phyloP scores from a whole-genome alignment of 2,797 vertebrate genomes.

The Pseudotriccus pelzelni region DNA sequence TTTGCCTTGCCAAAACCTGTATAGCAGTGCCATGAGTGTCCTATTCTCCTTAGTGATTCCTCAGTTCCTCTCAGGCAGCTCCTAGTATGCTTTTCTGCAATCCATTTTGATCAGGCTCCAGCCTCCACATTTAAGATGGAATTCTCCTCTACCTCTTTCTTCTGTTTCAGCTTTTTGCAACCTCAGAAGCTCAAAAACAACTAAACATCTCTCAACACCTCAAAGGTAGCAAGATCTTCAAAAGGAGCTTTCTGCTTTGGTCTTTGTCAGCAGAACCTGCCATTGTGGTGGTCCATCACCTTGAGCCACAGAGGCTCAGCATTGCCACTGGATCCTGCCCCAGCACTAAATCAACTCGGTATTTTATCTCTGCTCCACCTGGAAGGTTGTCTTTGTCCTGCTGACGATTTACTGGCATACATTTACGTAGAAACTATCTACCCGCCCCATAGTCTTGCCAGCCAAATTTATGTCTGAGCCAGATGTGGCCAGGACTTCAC shows the following conservation, averaged over 20 bases:
- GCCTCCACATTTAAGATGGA: neutral
- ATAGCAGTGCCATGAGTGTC: neutral
- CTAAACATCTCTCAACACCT: neutral
- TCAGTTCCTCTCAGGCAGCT: neutral
- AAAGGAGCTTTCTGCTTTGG: neutral
- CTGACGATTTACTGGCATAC: neutral
- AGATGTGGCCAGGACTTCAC: neutral
- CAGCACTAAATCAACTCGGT: neutral
- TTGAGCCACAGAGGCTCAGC: neutral
- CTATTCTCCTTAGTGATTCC: neutral
- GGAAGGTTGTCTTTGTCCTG: neutral
- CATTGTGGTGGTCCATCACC: neutral
- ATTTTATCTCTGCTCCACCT: neutral
- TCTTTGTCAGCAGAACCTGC: neutral
- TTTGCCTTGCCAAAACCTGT: neutral
- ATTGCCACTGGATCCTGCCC: neutral
- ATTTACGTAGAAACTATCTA: neutral
- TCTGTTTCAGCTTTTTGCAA: neutral
- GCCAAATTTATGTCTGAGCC: neutral
- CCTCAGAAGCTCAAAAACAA: neutral
- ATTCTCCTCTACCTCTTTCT: neutral
- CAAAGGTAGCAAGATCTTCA: neutral
- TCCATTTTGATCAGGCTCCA: neutral
- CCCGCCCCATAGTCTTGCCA: neutral
- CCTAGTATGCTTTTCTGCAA: neutral